Base-by-base conservation (phyloP, 2,113 vertebrate genomes). In the Uria aalge region DNA sequence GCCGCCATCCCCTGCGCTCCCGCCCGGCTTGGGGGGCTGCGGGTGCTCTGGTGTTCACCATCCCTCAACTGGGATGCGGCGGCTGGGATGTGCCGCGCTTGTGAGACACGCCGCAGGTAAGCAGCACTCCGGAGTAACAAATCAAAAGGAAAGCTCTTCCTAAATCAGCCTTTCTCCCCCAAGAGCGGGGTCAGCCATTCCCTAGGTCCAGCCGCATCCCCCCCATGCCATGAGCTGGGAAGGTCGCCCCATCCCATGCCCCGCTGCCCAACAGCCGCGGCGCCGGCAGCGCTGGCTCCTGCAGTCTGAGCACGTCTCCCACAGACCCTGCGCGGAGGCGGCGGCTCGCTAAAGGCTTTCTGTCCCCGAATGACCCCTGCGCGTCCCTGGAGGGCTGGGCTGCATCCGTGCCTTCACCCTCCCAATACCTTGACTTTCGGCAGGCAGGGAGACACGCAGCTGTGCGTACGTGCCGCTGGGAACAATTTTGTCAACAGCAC, bases 401-500 rank as follows among this genome's bases (percentile, higher is more conserved):
- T 23, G 16, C 56, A 17, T 15, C 36, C 1, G 5, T 29, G 50
- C 77, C 81, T 55, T n/a, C 89, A 5, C n/a, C 68, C 73, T 76
- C 50, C 67, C 6, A 1, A 4, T 21, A 41, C 68, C 69, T 34
- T 10, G 36, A 7, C 6, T 72, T n/a, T 32, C 3, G 15, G n/a
- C 72, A 59, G 79, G 75, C 50, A 81, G 79, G 71, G 52, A 55
- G 66, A 23, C 8, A 20, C 9, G 79, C 91, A 8, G 60, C 88
- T 72, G 72, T 13, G 80, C 69, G 3, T 29, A 6, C 19, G 69
- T 66, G 96, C 98, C 87, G 0, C 87, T 50, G 95, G 97, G 97
- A 98, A 53, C 91, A 75, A 96, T 97, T 97, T 96, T 64, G 94
- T 98, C 96, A 96, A 94, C 72, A 96, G 96, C 96, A 91, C 97